A percentile compares a stretch with the other conserved stretches of the same genome.
These are phyloP conservation scores for Muricea muricata DNA, from an alignment of 92 coral and sea anemone genomes.

Conservation along the genomic window DNA sequence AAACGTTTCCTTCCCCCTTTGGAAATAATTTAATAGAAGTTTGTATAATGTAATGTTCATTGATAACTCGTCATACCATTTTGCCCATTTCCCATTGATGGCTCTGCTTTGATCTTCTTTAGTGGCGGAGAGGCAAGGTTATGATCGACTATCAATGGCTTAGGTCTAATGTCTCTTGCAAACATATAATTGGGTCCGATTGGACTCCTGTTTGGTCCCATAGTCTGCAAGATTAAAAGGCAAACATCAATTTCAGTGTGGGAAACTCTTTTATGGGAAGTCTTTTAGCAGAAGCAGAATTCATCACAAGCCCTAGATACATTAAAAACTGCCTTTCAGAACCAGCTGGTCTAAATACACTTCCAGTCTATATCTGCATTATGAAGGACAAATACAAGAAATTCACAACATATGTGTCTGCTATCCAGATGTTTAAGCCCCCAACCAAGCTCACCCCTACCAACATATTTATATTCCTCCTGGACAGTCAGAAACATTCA, in stretches of 20 bases:
- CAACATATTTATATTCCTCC: neutral
- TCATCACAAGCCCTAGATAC: too few relatives aligned
- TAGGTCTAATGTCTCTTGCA: conserved; percentile 38
- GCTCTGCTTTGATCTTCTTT: conserved; percentile 29
- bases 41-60: too few relatives aligned
- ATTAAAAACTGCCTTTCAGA: too few relatives aligned
- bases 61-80: conserved; percentile 37
- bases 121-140: conserved; percentile 11
- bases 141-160: conserved; percentile 6
- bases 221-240: neutral
- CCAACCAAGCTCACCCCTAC: neutral
- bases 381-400: neutral
- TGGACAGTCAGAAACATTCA: neutral
- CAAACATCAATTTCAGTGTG: too few relatives aligned
- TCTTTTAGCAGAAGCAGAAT: too few relatives aligned
- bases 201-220: neutral
- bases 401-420: neutral
- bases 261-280: too few relatives aligned
- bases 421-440: neutral
- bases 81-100: conserved; percentile 4
- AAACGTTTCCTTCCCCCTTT: too few relatives aligned
- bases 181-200: conserved; percentile 19
- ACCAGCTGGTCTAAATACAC: too few relatives aligned
- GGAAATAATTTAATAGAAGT: too few relatives aligned
- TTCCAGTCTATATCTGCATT: too few relatives aligned